Percentiles rank a stretch among this genome's conserved stretches.
Evolutionary conservation across 2,113 vertebrate species (phyloP).

Genomic region (Cyprinodon tularosa): DNA sequence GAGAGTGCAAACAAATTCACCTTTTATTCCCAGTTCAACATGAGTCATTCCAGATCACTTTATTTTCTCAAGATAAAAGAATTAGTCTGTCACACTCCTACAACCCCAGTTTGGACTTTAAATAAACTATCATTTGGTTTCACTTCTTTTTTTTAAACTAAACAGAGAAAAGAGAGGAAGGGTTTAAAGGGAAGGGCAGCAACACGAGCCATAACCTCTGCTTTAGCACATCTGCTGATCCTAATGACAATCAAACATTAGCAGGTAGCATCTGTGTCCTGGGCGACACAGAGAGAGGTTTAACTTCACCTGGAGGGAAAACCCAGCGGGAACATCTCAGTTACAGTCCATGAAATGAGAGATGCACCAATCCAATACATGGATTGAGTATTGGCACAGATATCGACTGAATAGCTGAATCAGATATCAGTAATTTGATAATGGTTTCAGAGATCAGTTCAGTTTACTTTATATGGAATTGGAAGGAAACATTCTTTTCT

Average conservation of each 20-base stretch:
- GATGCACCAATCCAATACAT: neutral
- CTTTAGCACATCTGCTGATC: constrained; percentile 1
- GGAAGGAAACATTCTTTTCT: too few species aligned
- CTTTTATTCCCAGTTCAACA: constrained; percentile 7
- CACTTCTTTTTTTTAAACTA: constrained; percentile 4
- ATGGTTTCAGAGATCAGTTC: too few species aligned
- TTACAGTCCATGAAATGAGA: neutral
- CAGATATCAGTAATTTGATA: too few species aligned
- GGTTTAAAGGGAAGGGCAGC: constrained; percentile 39
- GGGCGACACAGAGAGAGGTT: neutral
- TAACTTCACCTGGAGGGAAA: neutral
- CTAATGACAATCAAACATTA: neutral
- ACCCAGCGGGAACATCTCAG: neutral
- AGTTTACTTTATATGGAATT: too few species aligned
- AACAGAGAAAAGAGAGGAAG: constrained; percentile 8
- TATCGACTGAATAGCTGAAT: too few species aligned
- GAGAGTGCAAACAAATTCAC: constrained; percentile 21
- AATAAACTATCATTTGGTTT: constrained; percentile 24
- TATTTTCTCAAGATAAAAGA: constrained; percentile 24
- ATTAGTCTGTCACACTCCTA: constrained; percentile 14
- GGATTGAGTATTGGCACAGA: too few species aligned
- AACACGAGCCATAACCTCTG: constrained; percentile 1
- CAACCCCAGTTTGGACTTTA: constrained; percentile 13
- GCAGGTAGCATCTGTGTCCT: neutral
- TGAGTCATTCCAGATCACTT: constrained; percentile 13